Evolutionary conservation across 2,113 vertebrate species (phyloP), one percentile per base, ranked within the genome.

Genomic region (Eublepharis macularius): DNA sequence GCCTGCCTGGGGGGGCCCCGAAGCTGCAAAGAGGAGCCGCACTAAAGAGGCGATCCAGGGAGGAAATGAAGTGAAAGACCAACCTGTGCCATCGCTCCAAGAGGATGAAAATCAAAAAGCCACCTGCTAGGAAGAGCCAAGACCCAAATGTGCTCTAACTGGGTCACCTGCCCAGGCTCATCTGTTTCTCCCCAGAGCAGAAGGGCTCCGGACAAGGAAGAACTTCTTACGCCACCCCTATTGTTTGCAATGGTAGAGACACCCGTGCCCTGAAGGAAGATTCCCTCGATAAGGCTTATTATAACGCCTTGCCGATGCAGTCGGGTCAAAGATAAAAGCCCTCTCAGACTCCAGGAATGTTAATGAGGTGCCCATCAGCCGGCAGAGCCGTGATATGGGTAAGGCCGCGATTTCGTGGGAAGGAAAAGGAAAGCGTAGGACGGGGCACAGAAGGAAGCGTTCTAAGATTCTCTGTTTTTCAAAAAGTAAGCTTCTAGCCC

Each of bases 141-240:
- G 41, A 66, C 9, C 36, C 19, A 70, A 72, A 36, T 29, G 54
- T 29, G 68, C 41, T 36, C 51, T 29, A 80, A 73, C 5, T 49
- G 77, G 54, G 76, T 80, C 84, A 57, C 65, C 10, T 29, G 73
- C 70, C 39, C 34, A 66, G 74, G 12, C 24, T n/a, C 36, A 41
- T 54, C 76, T 47, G 36, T 70, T 24, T 21, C 13, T 66, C 29
- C 60, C 65, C 65, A 8, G n/a, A 36, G 66, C 66, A 6, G n/a
- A 36, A 69, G 66, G 24, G 47, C 32, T 26, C 84, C 16, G 51
- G 49, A 45, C n/a, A 45, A 72, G 51, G 39, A 70, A 63, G 54
- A 80, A 79, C 76, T 34, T 85, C 76, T 85, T 47, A 68, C n/a
- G n/a, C 51, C 76, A 85, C 9, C 66, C 41, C 34, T 63, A 10